Percentiles rank a stretch among this genome's conserved stretches.
phyloP scores from a whole-genome alignment of 2,888 invertebrate genomes.

The Athalia circularis region DNA sequence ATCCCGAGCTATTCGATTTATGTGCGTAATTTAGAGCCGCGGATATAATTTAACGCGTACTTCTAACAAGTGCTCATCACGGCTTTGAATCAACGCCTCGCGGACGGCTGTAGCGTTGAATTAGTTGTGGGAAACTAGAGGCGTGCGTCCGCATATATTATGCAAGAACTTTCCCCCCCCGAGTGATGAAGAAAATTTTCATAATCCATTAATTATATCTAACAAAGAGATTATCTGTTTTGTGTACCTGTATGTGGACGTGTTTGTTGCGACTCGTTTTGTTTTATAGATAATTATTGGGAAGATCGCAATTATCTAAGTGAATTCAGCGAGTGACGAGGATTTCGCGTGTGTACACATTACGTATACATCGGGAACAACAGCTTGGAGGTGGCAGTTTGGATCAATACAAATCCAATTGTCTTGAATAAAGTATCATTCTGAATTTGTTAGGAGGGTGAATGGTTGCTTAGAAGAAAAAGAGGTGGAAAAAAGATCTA shows the following conservation, averaged over 20 bases:
- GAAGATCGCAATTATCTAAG: not conserved
- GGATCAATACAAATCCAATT: slow-evolving; percentile 29
- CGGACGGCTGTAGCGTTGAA: not conserved
- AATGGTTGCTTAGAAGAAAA: not conserved
- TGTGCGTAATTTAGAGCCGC: too few species aligned
- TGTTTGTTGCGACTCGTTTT: not conserved
- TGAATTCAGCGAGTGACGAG: too few species aligned
- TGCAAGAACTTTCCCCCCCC: not conserved
- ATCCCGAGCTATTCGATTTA: too few species aligned
- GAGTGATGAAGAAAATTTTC: not conserved
- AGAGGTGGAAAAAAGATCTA: slow-evolving; percentile 3
- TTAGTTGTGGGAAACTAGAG: not conserved
- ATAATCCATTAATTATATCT: slow-evolving; percentile 22
- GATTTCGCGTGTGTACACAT: too few species aligned
- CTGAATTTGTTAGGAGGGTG: not conserved
- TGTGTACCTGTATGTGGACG: too few species aligned
- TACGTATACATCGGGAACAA: too few species aligned
- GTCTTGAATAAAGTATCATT: slow-evolving; percentile 17
- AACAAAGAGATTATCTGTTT: not conserved
- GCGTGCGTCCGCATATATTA: slow-evolving; percentile 7
- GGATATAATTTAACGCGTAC: not conserved
- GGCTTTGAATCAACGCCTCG: not conserved
- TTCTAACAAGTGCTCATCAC: not conserved
- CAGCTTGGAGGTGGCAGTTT: too few species aligned
- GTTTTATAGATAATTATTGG: not conserved